A percentile compares a stretch with the other conserved stretches of the same genome.
Evolutionary conservation across 2,797 vertebrate species (phyloP).

Genomic region (Chromobotia macracanthus): DNA sequence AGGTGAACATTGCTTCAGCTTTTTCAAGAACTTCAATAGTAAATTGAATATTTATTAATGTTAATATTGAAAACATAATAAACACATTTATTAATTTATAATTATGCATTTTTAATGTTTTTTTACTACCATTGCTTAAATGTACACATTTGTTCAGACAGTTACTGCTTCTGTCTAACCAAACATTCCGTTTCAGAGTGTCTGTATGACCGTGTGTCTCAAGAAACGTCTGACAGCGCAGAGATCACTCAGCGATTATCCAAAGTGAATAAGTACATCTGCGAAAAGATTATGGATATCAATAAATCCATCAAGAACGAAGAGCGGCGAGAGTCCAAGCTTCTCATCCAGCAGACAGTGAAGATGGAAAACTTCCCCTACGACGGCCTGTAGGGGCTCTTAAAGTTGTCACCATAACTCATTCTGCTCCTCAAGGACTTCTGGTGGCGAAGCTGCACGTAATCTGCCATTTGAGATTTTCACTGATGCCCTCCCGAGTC

Average conservation of each 20-base stretch:
- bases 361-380: constrained; percentile 86
- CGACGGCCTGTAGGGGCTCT: constrained; percentile 78
- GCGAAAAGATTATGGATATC: constrained; percentile 99
- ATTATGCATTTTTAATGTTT: too few species aligned
- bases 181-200: constrained; percentile 82
- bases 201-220: constrained; percentile 98
- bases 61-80: too few species aligned
- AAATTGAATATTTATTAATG: too few species aligned
- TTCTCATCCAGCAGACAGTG: constrained; percentile 84
- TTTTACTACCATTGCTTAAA: not conserved
- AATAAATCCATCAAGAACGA: constrained; percentile 99
- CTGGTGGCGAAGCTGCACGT: constrained; percentile 66
- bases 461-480: constrained; percentile 67
- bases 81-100: too few species aligned
- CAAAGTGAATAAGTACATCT: constrained; percentile 99
- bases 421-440: constrained; percentile 63
- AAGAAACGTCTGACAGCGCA: constrained; percentile 97
- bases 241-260: constrained; percentile 99
- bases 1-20: too few species aligned
- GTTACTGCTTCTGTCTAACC: not conserved
- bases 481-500: constrained; percentile 62
- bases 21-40: too few species aligned
- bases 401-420: constrained; percentile 58
- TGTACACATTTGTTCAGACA: not conserved
- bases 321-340: constrained; percentile 97